These are phyloP conservation scores for Danio jaintianensis DNA, from an alignment of 2,797 vertebrate genomes.

Conservation along the genomic window DNA sequence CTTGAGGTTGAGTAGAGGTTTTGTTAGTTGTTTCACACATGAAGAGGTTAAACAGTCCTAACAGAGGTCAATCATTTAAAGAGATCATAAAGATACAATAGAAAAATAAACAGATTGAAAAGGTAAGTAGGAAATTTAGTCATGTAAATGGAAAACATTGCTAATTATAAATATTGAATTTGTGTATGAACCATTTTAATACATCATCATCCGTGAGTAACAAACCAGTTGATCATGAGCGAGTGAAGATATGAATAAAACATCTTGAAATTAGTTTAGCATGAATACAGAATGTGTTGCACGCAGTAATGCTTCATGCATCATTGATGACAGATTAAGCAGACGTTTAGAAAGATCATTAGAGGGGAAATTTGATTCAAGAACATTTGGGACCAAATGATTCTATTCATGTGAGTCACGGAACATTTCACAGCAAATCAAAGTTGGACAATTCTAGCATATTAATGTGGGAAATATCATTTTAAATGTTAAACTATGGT, in stretches of 20 bases:
- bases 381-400: slow-evolving; percentile 13
- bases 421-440: neutral
- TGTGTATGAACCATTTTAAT: neutral
- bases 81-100: neutral
- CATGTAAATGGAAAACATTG: neutral
- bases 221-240: neutral
- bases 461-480: slow-evolving; percentile 3
- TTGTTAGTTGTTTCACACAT: neutral
- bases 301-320: neutral
- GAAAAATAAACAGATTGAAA: neutral
- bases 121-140: neutral
- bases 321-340: neutral
- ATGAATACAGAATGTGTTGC: neutral
- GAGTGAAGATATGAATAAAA: slow-evolving; percentile 25
- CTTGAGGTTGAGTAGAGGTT: neutral
- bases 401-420: slow-evolving; percentile 20
- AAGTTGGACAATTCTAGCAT: neutral
- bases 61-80: neutral
- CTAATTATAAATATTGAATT: neutral
- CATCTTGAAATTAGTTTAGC: slow-evolving; percentile 10
- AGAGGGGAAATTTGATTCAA: slow-evolving; percentile 16
- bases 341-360: slow-evolving; percentile 1
- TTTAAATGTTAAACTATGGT: neutral
- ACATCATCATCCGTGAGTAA: neutral
- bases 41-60: neutral